Evolutionary conservation across 2,888 invertebrate genomes (phyloP), one percentile per base, ranked within the genome.

Genomic region (Ptychoptera contaminata): DNA sequence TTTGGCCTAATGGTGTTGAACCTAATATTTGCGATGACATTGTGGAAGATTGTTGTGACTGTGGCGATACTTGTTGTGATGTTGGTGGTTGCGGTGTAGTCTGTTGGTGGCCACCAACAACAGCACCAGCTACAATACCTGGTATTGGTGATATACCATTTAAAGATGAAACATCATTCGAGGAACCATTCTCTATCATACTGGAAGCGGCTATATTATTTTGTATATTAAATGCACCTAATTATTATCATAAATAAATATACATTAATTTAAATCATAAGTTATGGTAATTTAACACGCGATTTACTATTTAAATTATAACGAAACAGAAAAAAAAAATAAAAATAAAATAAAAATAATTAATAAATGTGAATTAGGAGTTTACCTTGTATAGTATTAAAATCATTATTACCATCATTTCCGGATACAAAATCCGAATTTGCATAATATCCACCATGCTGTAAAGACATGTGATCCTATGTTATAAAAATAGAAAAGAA

Each of bases 1-100:
- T 88, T 65, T 87, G 86, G 39, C 86, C 82, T 44, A 90, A 74
- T 1, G 90, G 87, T 43, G 88, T 88, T 52, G 84, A 83, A 35
- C 88, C 88, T 60, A 86, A 82, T 43, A 88, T 78, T 51, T 82
- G 71, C 31, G 52, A 46, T 42, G 42, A 14, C 23, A 23, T 23
- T 23, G 23, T 23, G 23, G 23, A 23, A 23, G 23, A 23, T 34
- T 42, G 37, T 12, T 34, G 30, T 11, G 50, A 11, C 30, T 35
- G 40, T 36, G 46, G 36, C 23, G 43, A 34, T 31, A 30, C 30
- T 32, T 44, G 46, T 30, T 14, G 46, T 43, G 32, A 39, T 15
- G 48, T 42, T 34, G 45, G 35, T 34, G 43, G 32, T 23, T 37
- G 29, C 23, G 38, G 31, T 29, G 31, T 36, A 14, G 38, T 30